phyloP scores from a whole-genome alignment of 53 echinoderm and acorn worm genomes.

The Astropecten irregularis region DNA sequence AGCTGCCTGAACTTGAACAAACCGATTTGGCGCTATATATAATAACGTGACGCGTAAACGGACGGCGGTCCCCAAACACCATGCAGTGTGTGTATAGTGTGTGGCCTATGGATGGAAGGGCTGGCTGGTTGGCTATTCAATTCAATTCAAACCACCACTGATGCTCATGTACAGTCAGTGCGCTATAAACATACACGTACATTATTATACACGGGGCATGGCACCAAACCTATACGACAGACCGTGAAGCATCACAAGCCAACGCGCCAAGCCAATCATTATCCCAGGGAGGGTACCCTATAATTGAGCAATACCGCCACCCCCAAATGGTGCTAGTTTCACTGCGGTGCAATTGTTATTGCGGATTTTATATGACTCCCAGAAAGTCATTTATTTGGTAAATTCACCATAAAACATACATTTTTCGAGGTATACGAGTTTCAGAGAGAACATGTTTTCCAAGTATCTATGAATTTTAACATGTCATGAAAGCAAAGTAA shows the following conservation, averaged over 20 bases:
- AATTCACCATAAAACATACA: too few relatives aligned
- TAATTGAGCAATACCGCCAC: constrained; percentile 42
- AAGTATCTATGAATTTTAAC: too few relatives aligned
- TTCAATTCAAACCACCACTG: constrained; percentile 3
- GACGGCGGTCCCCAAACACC: constrained; percentile 41
- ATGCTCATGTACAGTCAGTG: neutral
- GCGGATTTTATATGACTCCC: too few relatives aligned
- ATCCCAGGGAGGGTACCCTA: constrained; percentile 47
- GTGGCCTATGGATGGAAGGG: too few relatives aligned
- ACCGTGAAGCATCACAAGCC: neutral
- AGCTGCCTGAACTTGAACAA: constrained; percentile 25
- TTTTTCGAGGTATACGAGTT: too few relatives aligned
- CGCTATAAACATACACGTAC: neutral
- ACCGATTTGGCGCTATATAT: constrained; percentile 61
- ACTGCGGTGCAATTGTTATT: neutral
- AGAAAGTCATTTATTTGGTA: too few relatives aligned
- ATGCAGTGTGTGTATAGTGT: too few relatives aligned
- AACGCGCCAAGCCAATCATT: constrained; percentile 57
- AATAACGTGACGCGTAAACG: constrained; percentile 27
- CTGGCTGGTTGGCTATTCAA: too few relatives aligned
- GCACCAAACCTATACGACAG: too few relatives aligned
- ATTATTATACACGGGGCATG: neutral
- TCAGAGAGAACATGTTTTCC: too few relatives aligned
- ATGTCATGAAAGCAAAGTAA: too few relatives aligned
- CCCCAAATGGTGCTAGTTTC: neutral